A percentile compares a stretch with the other conserved stretches of the same genome.
Evolutionary conservation across 37 sponge, comb jelly and placozoan genomes (phyloP).

Genomic region (Spongia lamella): DNA sequence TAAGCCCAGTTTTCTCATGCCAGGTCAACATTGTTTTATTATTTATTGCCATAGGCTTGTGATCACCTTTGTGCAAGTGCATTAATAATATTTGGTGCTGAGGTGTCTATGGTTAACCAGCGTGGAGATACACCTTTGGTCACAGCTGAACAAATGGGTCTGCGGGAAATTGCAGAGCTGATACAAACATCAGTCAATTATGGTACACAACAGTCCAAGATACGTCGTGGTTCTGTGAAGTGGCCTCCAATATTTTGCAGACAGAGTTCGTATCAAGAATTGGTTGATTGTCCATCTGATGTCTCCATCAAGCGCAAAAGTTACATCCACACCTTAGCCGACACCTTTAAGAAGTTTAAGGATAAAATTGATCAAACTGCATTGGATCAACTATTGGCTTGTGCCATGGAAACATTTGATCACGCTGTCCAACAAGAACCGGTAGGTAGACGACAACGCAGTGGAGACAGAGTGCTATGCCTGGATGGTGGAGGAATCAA

Average conservation of each 20-base stretch:
- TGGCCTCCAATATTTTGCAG: not conserved
- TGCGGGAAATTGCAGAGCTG: conserved; percentile 7
- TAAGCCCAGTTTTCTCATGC: too few relatives aligned
- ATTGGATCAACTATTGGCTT: not conserved
- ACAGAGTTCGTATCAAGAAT: too few relatives aligned
- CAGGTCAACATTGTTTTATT: too few relatives aligned
- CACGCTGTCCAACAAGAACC: not conserved
- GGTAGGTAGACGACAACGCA: not conserved
- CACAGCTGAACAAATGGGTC: too few relatives aligned
- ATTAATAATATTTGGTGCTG: too few relatives aligned
- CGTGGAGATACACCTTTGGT: too few relatives aligned
- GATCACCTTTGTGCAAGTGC: conserved; percentile 15
- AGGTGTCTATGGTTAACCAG: too few relatives aligned
- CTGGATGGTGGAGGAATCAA: conserved; percentile 70
- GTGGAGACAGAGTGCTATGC: conserved; percentile 38
- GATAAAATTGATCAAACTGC: too few relatives aligned
- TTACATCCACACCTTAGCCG: not conserved
- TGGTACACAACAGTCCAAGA: not conserved
- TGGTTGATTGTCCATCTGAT: too few relatives aligned
- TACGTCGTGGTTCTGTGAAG: too few relatives aligned
- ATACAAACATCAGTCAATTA: not conserved
- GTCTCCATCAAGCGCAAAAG: not conserved
- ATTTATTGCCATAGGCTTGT: not conserved
- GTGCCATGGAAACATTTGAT: conserved; percentile 9
- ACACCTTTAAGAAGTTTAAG: not conserved